Evolutionary conservation across 2,797 vertebrate genomes (phyloP).

Genomic region (Epinephelus malabaricus): DNA sequence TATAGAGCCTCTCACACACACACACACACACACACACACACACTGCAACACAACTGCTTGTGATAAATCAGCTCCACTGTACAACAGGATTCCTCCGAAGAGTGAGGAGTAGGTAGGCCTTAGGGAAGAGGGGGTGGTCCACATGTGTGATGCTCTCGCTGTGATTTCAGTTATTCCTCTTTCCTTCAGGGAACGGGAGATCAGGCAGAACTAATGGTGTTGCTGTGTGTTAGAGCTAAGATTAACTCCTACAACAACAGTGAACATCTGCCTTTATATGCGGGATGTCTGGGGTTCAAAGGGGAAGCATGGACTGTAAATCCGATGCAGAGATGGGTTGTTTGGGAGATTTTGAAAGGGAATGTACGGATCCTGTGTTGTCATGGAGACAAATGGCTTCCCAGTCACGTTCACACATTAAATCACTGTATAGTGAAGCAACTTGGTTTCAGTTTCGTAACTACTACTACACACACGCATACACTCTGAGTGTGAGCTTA

Average conservation of each 20-base stretch:
- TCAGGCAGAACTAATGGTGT: conserved; percentile 67
- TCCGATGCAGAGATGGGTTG: conserved; percentile 29
- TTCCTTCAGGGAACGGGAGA: conserved; percentile 51
- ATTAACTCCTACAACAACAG: conserved; percentile 70
- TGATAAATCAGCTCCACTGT: conserved; percentile 68
- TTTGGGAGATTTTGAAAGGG: conserved; percentile 36
- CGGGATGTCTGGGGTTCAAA: conserved; percentile 33
- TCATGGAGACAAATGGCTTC: conserved; percentile 44
- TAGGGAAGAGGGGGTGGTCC: conserved; percentile 54
- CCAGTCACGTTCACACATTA: conserved; percentile 37
- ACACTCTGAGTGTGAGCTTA: conserved; percentile 66
- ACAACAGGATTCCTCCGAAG: conserved; percentile 48
- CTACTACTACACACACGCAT: neutral
- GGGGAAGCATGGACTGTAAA: conserved; percentile 38
- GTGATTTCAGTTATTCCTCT: conserved; percentile 48
- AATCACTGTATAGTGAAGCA: conserved; percentile 39
- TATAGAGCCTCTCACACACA: conserved; percentile 32
- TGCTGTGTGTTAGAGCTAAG: conserved; percentile 44
- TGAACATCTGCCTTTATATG: conserved; percentile 66
- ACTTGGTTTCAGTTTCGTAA: conserved; percentile 24
- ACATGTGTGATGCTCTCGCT: conserved; percentile 61
- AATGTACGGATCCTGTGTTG: conserved; percentile 19
- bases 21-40: conserved; percentile 31
- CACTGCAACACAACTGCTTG: conserved; percentile 35
- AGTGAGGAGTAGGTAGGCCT: conserved; percentile 46